Evolutionary conservation across 1,140 invertebrate species (phyloP), one percentile per base, ranked within the genome.

Genomic region (Globodera rostochiensis): DNA sequence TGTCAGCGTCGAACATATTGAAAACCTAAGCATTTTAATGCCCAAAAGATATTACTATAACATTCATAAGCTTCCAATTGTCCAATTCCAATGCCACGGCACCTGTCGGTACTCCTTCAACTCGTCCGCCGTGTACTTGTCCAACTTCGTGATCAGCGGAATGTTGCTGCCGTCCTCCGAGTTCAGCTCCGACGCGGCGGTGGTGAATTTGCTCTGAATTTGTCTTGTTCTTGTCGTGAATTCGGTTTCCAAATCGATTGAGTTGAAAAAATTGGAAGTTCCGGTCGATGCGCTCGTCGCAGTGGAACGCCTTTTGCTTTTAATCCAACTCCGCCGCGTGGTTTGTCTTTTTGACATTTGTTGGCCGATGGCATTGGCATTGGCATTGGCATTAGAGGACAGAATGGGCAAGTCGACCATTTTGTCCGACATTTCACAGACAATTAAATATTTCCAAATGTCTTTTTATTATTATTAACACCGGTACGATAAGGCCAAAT

Each of bases 1-100:
- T 75, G 79, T 89, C 88, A 73, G 82, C 49, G 49, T 89, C 89
- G 74, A 88, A 88, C 87, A 89, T 86, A 74, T 88, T 87, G 79
- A 88, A 88, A 73, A 88, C 84, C 79, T 86, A 80, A 21, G 69
- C 21, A 15, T 57, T 50, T 0, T n/a, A 15, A 67, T 47, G 4
- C 19, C n/a, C n/a, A 45, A 74, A 36, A 36, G 15, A 60, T 15
- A 47, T 19, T 75, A 9, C 25, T 75, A 25, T 46, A 8, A 47
- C 25, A 6, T 74, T 74, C 21, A 75, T 25, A 1, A 36, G 36
- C 36, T 2, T 50, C 25, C 46, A 69, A 76, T 67, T 67, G 64
- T n/a, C 53, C 2, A 36, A 36, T 0, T 6, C 53, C 53, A 9
- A 11, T 15, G 11, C 46, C 60, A 5, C 36, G 13, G 19, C 50